These are phyloP conservation scores for Tauraco erythrolophus DNA, from an alignment of 2,113 vertebrate genomes.

Conservation along the genomic window DNA sequence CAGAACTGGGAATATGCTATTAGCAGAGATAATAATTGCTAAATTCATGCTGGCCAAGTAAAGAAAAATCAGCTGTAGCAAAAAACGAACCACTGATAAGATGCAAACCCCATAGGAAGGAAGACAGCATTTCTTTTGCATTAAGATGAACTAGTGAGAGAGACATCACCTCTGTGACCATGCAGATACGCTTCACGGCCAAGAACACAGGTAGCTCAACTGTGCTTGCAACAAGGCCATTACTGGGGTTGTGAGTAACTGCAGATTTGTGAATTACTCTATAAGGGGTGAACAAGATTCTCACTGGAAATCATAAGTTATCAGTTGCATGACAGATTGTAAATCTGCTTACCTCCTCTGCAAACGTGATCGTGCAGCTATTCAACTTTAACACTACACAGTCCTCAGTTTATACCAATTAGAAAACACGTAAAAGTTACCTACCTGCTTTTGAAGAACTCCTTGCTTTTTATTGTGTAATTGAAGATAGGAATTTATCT, in stretches of 20 bases:
- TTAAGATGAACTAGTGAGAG: neutral
- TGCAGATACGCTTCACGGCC: neutral
- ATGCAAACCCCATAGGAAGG: neutral
- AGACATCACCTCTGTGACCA: neutral
- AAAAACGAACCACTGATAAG: neutral
- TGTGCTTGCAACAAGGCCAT: neutral
- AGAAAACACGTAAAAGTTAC: neutral
- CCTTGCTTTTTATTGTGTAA: conserved; percentile 75
- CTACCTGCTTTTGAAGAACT: conserved; percentile 73
- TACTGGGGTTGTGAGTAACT: neutral
- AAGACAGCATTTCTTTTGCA: neutral
- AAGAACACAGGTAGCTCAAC: neutral
- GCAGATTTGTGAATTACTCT: neutral
- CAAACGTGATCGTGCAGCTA: neutral
- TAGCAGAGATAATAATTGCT: neutral
- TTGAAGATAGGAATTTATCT: conserved; percentile 80
- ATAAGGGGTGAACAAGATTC: neutral
- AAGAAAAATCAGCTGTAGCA: neutral
- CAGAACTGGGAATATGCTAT: neutral
- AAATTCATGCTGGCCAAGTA: neutral
- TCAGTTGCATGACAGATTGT: neutral
- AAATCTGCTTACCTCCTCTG: neutral
- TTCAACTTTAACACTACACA: neutral
- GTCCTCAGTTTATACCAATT: fast-evolving
- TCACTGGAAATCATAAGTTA: neutral